Base-by-base conservation (phyloP, 2,888 invertebrate genomes). In the Eupeodes latifasciatus region DNA sequence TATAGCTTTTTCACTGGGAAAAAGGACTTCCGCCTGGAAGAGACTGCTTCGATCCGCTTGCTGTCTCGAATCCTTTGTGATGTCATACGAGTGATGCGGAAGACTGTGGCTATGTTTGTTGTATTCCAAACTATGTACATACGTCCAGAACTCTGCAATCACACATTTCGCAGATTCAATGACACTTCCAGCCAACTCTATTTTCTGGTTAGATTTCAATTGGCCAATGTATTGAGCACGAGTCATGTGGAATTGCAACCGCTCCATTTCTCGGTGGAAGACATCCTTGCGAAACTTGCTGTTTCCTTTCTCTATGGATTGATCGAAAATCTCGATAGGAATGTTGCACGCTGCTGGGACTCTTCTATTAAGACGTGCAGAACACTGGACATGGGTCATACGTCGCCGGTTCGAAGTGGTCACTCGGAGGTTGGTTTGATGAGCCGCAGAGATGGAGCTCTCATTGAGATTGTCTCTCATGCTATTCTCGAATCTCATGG, bases 71-170 rank as follows among this genome's bases (percentile, higher is more conserved):
- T 91, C 89, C 5, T 89, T 82, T 0, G 89, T 84, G 51, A 92
- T 66, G 27, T 91, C 90, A 61, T 91, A 91, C 6, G 90, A 89
- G 51, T 91, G 90, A 86, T 92, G 91, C 0, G 92, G 91, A 90
- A 91, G 90, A n/a, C 91, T 75, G 47, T 90, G 89, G 47, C 91
- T 91, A 57, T 92, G 91, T 53, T 92, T 92, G 1, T 91, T 91
- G 62, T 91, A 90, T 44, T 92, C 91, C 66, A 93, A 89, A 44
- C 91, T 92, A 57, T 92, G 91, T 0, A 91, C 91, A 81, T 93
- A 92, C 0, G 91, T 90, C 91, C 91, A 92, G 72, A 93, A 92
- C 74, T 93, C 93, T 0, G 90, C 82, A 51, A 93, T 90, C 0
- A 92, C 92, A 89, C 90, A 91, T 19, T 91, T 87, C 0, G 90